Evolutionary conservation across 1,140 invertebrate genomes (phyloP).

Genomic region (Drosophila setifemur): DNA sequence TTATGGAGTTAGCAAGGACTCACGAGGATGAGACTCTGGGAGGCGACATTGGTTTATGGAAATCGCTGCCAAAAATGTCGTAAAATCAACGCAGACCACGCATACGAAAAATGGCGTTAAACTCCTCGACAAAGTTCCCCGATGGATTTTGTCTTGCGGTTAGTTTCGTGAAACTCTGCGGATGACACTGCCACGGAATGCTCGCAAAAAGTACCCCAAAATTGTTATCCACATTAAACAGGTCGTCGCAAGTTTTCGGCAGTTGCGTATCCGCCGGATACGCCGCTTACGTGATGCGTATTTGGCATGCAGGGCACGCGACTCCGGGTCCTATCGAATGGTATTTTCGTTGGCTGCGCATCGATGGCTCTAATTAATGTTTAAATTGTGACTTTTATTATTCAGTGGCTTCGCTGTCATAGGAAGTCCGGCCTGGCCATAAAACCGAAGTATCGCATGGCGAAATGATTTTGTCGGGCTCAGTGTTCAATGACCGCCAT

Average conservation of each 20-base stretch:
- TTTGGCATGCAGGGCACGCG: conserved; percentile 57
- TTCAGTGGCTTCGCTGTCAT: conserved; percentile 21
- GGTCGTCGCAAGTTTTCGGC: conserved; percentile 40
- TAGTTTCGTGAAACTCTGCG: conserved; percentile 48
- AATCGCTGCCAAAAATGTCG: conserved; percentile 61
- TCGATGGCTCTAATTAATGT: conserved; percentile 71
- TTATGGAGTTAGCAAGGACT: conserved; percentile 55
- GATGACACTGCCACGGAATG: conserved; percentile 16
- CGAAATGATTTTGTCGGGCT: conserved; percentile 21
- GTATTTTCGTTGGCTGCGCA: conserved; percentile 56
- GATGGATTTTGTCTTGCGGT: conserved; percentile 61
- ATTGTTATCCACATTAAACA: conserved; percentile 47
- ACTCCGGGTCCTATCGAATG: conserved; percentile 28
- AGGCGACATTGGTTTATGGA: conserved; percentile 34
- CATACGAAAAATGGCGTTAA: conserved; percentile 66
- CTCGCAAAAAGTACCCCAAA: conserved; percentile 22
- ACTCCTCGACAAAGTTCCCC: conserved; percentile 47
- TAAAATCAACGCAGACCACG: conserved; percentile 64
- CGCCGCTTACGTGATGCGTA: conserved; percentile 49
- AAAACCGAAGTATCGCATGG: conserved; percentile 40
- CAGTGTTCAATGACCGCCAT: conserved; percentile 2
- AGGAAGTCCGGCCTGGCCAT: conserved; percentile 24
- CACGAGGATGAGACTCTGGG: conserved; percentile 16
- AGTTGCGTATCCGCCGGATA: conserved; percentile 42
- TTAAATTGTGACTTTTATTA: conserved; percentile 72